These are phyloP conservation scores for Cranoglanis bouderius DNA, from an alignment of 2,113 vertebrate genomes.

Conservation along the genomic window DNA sequence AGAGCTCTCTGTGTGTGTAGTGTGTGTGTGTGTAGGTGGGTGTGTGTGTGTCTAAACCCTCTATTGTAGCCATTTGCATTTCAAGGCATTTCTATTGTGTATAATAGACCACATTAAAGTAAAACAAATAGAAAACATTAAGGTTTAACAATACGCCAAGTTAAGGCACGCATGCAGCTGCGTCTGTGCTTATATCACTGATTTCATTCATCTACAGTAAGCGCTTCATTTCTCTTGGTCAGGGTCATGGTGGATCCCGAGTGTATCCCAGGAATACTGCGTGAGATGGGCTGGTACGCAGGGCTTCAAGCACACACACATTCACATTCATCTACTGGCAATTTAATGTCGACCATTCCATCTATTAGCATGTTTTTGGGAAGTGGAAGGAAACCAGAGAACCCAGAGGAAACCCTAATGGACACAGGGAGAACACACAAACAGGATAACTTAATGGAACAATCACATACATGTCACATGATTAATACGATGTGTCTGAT, in stretches of 20 bases:
- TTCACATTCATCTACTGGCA: neutral
- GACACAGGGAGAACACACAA: neutral
- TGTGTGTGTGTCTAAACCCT: neutral
- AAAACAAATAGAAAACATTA: neutral
- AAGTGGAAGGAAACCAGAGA: neutral
- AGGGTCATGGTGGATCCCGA: neutral
- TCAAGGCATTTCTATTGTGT: neutral
- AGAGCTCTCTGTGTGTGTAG: conserved; percentile 13
- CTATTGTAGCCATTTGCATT: neutral
- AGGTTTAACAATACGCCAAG: neutral
- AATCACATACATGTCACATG: neutral
- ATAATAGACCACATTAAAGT: neutral
- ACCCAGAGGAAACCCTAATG: neutral
- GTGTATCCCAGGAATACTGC: too few relatives aligned
- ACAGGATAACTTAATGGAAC: neutral
- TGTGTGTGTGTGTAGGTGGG: conserved; percentile 21
- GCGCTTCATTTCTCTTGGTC: neutral
- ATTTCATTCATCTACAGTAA: neutral
- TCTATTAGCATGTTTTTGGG: neutral
- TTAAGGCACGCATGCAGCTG: neutral
- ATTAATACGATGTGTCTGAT: neutral
- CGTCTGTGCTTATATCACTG: neutral
- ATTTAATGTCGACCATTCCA: neutral
- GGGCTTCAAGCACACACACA: neutral
- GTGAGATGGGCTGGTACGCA: neutral